Evolutionary conservation across 2,113 vertebrate genomes (phyloP).

Genomic region (Zosterops borbonicus): DNA sequence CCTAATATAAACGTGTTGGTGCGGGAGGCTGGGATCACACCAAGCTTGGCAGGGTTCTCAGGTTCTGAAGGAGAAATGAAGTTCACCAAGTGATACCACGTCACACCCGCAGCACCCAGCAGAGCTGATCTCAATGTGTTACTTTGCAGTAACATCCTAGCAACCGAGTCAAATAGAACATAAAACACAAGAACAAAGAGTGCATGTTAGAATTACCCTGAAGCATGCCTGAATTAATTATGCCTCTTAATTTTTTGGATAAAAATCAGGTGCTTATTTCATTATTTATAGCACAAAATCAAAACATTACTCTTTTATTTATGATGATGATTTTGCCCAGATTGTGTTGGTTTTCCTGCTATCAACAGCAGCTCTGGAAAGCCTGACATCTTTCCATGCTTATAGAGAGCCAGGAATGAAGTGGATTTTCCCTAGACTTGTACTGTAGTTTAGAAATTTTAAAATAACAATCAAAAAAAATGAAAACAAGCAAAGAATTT

Average conservation of each 20-base stretch:
- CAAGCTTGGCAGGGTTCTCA: neutral
- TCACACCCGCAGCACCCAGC: neutral
- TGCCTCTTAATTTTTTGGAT: conserved; percentile 44
- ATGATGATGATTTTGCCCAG: conserved; percentile 9
- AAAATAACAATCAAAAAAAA: neutral
- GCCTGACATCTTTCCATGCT: neutral
- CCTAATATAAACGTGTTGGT: neutral
- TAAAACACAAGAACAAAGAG: neutral
- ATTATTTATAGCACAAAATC: conserved; percentile 49
- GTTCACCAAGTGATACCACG: accelerated
- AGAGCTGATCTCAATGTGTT: accelerated
- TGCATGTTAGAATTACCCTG: neutral
- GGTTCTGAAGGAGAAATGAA: neutral
- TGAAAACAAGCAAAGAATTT: neutral
- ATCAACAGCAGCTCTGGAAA: neutral
- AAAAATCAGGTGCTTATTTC: conserved; percentile 40
- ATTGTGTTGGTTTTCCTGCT: conserved; percentile 18
- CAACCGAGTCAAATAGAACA: neutral
- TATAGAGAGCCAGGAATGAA: neutral
- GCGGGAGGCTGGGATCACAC: neutral
- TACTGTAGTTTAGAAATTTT: neutral
- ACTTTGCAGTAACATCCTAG: neutral
- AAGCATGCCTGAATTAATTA: conserved; percentile 54
- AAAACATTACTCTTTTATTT: conserved; percentile 49
- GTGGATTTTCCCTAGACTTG: neutral